Percentiles rank a stretch among this genome's conserved stretches.
These are phyloP conservation scores for Oenanthe oenanthe DNA, from an alignment of 2,113 vertebrate species.

Conservation along the genomic window DNA sequence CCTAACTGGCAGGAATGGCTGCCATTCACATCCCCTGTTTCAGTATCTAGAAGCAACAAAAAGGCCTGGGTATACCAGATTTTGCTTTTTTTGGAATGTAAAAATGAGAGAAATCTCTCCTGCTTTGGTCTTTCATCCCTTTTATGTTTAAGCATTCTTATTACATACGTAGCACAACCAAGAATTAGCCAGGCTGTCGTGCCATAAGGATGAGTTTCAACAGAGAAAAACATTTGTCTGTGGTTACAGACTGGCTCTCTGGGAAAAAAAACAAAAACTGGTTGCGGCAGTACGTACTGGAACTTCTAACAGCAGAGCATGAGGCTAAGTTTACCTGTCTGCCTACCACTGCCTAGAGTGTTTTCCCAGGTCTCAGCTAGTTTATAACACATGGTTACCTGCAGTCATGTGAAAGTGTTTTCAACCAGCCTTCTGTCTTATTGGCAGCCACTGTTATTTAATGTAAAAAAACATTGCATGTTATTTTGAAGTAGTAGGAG, in stretches of 20 bases:
- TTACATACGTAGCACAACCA: constrained; percentile 6
- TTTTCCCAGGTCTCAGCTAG: constrained; percentile 52
- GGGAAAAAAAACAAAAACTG: constrained; percentile 67
- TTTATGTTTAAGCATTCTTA: constrained; percentile 48
- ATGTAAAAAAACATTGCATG: background rate
- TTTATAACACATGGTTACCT: constrained; percentile 29
- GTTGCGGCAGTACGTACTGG: constrained; percentile 57
- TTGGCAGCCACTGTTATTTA: constrained; percentile 20
- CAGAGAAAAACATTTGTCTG: constrained; percentile 76
- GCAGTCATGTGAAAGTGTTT: constrained; percentile 60
- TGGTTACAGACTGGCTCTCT: constrained; percentile 68
- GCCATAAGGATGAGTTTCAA: constrained; percentile 64
- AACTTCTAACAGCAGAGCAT: constrained; percentile 64
- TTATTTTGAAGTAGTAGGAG: constrained; percentile 9
- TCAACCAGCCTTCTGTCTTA: constrained; percentile 12
- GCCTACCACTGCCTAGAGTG: constrained; percentile 60
- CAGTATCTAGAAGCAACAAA: background rate
- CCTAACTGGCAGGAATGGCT: background rate
- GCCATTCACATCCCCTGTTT: background rate
- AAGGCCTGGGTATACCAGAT: background rate
- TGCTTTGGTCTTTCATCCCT: constrained; percentile 52
- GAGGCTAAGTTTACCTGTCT: constrained; percentile 68
- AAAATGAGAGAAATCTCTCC: constrained; percentile 57
- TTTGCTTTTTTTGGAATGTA: constrained; percentile 25
- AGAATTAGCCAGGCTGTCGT: constrained; percentile 43